These are phyloP conservation scores for Caerostris extrusa DNA, from an alignment of 1,140 invertebrate species.

Conservation along the genomic window DNA sequence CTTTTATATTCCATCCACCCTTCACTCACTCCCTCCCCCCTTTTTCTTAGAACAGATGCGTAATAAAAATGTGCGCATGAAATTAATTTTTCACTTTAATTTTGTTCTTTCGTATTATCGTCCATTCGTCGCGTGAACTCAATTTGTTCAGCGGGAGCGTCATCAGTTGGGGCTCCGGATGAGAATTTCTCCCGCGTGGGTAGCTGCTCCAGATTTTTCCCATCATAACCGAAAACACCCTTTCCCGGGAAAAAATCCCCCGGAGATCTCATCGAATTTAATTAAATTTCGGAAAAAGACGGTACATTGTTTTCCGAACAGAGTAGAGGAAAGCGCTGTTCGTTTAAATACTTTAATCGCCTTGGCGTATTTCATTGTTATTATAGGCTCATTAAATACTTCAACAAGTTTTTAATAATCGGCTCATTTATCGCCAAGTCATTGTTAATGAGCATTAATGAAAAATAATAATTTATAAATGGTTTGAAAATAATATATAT, in stretches of 20 bases:
- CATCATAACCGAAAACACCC: slow-evolving; percentile 27
- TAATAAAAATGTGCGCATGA: slow-evolving; percentile 69
- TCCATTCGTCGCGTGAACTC: slow-evolving; percentile 69
- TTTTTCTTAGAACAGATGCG: slow-evolving; percentile 15
- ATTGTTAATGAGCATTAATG: no score
- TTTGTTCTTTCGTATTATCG: slow-evolving; percentile 71
- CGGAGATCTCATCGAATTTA: slow-evolving; percentile 58
- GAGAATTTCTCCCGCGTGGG: not conserved
- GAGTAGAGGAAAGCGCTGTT: not conserved
- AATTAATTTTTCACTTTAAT: slow-evolving; percentile 76
- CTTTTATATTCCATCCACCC: not conserved
- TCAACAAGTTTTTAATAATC: not conserved
- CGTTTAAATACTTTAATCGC: not conserved
- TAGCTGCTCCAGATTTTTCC: slow-evolving; percentile 51
- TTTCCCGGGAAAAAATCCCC: not conserved
- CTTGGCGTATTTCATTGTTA: not conserved
- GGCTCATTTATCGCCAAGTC: no score
- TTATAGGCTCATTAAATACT: not conserved
- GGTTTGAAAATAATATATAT: no score
- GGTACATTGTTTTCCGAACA: not conserved
- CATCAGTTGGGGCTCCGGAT: slow-evolving; percentile 44
- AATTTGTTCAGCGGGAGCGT: slow-evolving; percentile 60
- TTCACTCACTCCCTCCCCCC: not conserved
- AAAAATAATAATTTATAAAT: no score
- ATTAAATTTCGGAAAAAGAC: slow-evolving; percentile 44